Evolutionary conservation across 2,888 invertebrate genomes (phyloP), one percentile per base, ranked within the genome.

Genomic region (Tyria jacobaeae): DNA sequence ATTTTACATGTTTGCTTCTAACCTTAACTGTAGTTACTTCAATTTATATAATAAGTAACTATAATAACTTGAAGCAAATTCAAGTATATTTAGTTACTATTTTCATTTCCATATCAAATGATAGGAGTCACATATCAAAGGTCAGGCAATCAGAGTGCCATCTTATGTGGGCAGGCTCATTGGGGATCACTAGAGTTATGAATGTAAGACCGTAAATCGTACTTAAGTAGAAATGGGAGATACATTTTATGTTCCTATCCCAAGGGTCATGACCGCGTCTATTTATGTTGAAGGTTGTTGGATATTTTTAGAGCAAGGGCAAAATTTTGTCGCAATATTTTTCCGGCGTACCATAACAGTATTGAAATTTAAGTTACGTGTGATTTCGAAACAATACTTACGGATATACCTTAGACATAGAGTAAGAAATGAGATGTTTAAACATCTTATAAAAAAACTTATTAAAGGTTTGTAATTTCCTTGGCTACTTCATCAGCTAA

Each of bases 291-390:
- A 47, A 49, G 24, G 35, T 51, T 55, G 57, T 52, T 24, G 34
- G 35, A 14, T 76, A 75, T 75, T 71, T 75, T 71, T 69, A 71
- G 69, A 34, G 50, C 60, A 70, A 64, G 64, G 60, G 64, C 54
- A 76, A 64, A 63, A 62, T 64, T 34, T 60, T 63, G 48, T 34
- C 48, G 15, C 15, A 41, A 61, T 76, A 60, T 63, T 55, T 62
- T 69, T 50, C 37, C 15, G 6, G 10, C 17, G 35, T 47, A 47
- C 48, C 57, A 24, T 48, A 39, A 21, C 48, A 15, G 25, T 15
- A 17, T 39, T 17, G 17, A 17, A 50, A 34, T 5, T 21, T 21
- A 31, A 27, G 27, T 27, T 27, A 17, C 17, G 17, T 41, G 7
- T 41, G 3, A 17, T 31, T 31, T 21, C 15, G 37, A 14, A 37